These are phyloP conservation scores for Drosophila gaucha DNA, from an alignment of 2,888 invertebrate species.

Conservation along the genomic window DNA sequence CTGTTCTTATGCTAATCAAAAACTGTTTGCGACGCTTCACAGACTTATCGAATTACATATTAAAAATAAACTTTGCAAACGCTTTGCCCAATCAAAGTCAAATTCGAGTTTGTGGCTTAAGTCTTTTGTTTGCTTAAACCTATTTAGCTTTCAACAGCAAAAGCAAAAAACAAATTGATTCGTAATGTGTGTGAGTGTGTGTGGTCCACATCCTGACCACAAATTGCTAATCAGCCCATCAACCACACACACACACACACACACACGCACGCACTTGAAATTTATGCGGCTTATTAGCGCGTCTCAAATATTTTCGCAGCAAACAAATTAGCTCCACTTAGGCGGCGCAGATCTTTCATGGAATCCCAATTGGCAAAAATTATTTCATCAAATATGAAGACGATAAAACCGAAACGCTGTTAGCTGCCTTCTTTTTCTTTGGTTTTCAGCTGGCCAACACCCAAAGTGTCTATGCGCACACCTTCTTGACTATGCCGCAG, in stretches of 20 bases:
- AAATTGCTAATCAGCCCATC: constrained; percentile 67
- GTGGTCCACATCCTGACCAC: constrained; percentile 67
- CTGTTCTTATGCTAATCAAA: constrained; percentile 4
- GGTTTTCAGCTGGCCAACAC: constrained; percentile 62
- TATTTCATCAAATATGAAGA: constrained; percentile 68
- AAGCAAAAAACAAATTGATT: constrained; percentile 52
- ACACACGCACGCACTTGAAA: constrained; percentile 35
- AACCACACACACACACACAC: constrained; percentile 38
- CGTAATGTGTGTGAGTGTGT: constrained; percentile 42
- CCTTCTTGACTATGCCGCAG: constrained; percentile 62
- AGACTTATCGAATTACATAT: constrained; percentile 10
- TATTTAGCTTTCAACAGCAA: constrained; percentile 49
- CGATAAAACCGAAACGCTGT: constrained; percentile 50
- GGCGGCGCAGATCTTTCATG: constrained; percentile 52
- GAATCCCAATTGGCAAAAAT: constrained; percentile 57
- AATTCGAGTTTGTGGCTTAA: constrained; percentile 47
- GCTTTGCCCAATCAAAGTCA: constrained; percentile 5
- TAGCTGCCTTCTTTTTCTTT: constrained; percentile 18
- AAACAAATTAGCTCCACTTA: constrained; percentile 82
- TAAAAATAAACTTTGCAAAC: background rate
- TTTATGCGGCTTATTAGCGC: constrained; percentile 74
- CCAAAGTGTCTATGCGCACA: constrained; percentile 79
- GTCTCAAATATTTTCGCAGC: constrained; percentile 65
- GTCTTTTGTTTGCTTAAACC: constrained; percentile 43
- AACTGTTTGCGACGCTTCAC: background rate